phyloP scores from a whole-genome alignment of 2,113 vertebrate genomes.

The Morone chrysops region DNA sequence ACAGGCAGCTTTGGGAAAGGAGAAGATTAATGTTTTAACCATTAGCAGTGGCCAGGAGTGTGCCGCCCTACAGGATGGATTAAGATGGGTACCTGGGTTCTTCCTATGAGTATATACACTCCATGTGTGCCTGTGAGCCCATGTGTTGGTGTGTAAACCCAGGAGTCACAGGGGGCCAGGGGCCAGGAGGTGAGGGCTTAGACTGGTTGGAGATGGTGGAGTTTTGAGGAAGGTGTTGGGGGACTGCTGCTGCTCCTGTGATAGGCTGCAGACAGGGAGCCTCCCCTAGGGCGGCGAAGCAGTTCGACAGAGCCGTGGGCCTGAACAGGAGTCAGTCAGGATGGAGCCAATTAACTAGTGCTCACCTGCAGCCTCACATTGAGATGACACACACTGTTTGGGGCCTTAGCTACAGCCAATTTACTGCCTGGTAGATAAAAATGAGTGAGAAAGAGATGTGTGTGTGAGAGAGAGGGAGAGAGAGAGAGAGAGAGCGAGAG shows the following conservation, averaged over 20 bases:
- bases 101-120: constrained; percentile 38
- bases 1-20: constrained; percentile 45
- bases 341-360: constrained; percentile 85
- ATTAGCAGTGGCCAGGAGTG: constrained; percentile 65
- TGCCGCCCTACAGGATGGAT: constrained; percentile 56
- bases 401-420: constrained; percentile 70
- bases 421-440: constrained; percentile 72
- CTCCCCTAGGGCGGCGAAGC: constrained; percentile 69
- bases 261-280: constrained; percentile 71
- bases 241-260: constrained; percentile 71
- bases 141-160: constrained; percentile 52
- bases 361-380: constrained; percentile 83
- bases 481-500: neutral
- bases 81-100: constrained; percentile 55
- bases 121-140: constrained; percentile 30
- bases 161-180: constrained; percentile 28
- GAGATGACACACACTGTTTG: constrained; percentile 75
- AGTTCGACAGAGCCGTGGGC: constrained; percentile 61
- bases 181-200: constrained; percentile 59
- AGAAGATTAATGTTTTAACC: constrained; percentile 75
- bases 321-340: constrained; percentile 71
- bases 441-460: constrained; percentile 41
- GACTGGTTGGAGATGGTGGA: constrained; percentile 38
- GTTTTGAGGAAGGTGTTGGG: constrained; percentile 47
- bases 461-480: constrained; percentile 26